Evolutionary conservation across 2,113 vertebrate genomes (phyloP).

Genomic region (Petrocephalus zakoni): DNA sequence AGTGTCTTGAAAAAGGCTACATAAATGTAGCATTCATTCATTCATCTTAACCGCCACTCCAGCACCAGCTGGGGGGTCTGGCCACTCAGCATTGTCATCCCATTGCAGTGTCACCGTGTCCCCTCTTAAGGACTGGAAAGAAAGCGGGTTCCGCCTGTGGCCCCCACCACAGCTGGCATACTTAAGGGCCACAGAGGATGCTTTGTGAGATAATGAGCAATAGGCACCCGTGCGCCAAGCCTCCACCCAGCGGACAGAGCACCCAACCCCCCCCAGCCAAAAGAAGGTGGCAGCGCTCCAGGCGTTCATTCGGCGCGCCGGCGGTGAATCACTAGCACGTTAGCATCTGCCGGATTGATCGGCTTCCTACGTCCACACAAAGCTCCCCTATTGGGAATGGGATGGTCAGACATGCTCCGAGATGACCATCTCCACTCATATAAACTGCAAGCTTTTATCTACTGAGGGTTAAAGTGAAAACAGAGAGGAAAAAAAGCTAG

Average conservation of each 20-base stretch:
- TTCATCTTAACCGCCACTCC: neutral
- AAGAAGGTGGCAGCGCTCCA: neutral
- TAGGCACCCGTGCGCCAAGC: neutral
- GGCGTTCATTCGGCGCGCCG: neutral
- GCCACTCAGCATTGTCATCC: neutral
- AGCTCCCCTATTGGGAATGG: neutral
- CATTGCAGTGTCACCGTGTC: neutral
- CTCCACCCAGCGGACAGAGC: neutral
- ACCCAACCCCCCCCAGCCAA: neutral
- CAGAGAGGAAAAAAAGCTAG: neutral
- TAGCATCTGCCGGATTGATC: neutral
- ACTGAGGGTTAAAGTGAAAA: neutral
- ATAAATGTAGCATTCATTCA: too few species aligned
- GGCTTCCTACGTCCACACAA: neutral
- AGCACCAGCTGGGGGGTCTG: neutral
- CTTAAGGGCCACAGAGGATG: neutral
- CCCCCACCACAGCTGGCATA: neutral
- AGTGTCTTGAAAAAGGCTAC: too few species aligned
- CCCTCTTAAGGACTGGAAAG: neutral
- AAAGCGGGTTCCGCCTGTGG: neutral
- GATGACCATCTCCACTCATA: neutral
- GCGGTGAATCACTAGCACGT: neutral
- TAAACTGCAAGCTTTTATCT: neutral
- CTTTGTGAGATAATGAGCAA: slow-evolving; percentile 1
- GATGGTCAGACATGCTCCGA: neutral